Evolutionary conservation across 2,888 invertebrate genomes (phyloP), one percentile per base, ranked within the genome.

Genomic region (Melieria omissa): DNA sequence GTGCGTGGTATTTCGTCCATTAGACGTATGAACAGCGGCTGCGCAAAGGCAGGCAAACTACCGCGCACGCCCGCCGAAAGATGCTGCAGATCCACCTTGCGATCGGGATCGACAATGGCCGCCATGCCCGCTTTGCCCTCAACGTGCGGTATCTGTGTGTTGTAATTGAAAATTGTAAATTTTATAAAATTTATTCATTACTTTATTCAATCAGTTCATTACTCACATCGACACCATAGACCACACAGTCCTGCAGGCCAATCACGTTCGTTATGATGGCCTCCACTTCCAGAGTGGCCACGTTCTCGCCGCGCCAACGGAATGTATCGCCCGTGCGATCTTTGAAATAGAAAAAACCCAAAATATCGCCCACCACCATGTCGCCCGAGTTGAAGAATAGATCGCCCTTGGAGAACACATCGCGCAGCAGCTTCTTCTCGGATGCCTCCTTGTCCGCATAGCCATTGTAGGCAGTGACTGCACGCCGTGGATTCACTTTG

Each of bases 251-350:
- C 74, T 91, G 91, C 73, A 95, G 89, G 0, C 90, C 91, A 65
- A 94, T 88, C 45, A 92, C 89, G 70, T 93, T 93, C 74, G 93
- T 94, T 76, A 98, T 90, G 9, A 95, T 93, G 69, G 93, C 93
- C 88, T 99, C 98, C 29, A 99, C 96, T 88, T 99, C 99, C 0
- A 94, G 92, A 0, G 98, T 98, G 71, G 98, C 94, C 1, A 99
- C 97, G 85, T 99, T 99, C 89, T 99, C 98, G 12, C 99, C 98
- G 84, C 95, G 93, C 97, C 97, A 97, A 81, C 91, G 90, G 87
- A 92, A 94, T 0, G 94, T 95, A 86, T 95, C 94, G 3, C 94
- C 94, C 65, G 93, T 93, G 83, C 98, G 91, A 88, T 98, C 98
- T 79, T 92, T 93, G 89, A 98, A 98, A 88, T 91, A 98, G 83